A percentile compares a stretch with the other conserved stretches of the same genome.
phyloP scores from a whole-genome alignment of 92 coral and sea anemone genomes.

The Heliopora coerulea region DNA sequence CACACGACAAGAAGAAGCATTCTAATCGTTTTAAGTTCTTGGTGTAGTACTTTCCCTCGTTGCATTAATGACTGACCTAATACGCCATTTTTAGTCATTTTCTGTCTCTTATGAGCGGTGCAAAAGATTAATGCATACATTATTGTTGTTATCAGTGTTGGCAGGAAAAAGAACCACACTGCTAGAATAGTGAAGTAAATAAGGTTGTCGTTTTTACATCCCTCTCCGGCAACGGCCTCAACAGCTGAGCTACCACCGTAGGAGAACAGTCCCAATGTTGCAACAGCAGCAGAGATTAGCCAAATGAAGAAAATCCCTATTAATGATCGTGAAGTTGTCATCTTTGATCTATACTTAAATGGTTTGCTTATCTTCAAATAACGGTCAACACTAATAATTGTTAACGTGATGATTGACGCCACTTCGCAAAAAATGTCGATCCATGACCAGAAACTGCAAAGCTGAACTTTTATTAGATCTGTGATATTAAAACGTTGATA shows the following conservation, averaged over 20 bases:
- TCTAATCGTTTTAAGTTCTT: neutral
- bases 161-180: neutral
- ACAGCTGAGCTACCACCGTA: conserved; percentile 12
- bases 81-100: conserved; percentile 26
- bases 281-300: conserved; percentile 20
- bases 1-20: neutral
- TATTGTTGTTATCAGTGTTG: neutral
- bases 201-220: conserved; percentile 4
- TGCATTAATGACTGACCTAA: conserved; percentile 18
- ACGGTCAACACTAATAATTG: conserved; percentile 29
- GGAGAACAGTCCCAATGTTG: conserved; percentile 12
- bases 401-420: conserved; percentile 15
- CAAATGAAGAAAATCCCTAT: conserved; percentile 15
- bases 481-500: neutral
- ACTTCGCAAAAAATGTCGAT: neutral
- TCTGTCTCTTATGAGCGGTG: conserved; percentile 23
- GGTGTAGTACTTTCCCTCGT: neutral
- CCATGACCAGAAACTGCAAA: conserved; percentile 31
- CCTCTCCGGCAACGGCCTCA: neutral
- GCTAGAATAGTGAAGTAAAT: conserved; percentile 1
- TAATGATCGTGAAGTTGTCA: conserved; percentile 20
- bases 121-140: conserved; percentile 4
- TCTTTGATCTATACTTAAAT: conserved; percentile 10
- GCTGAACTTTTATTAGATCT: neutral
- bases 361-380: conserved; percentile 19